phyloP scores from a whole-genome alignment of 1,140 invertebrate genomes.

The Homarus americanus region DNA sequence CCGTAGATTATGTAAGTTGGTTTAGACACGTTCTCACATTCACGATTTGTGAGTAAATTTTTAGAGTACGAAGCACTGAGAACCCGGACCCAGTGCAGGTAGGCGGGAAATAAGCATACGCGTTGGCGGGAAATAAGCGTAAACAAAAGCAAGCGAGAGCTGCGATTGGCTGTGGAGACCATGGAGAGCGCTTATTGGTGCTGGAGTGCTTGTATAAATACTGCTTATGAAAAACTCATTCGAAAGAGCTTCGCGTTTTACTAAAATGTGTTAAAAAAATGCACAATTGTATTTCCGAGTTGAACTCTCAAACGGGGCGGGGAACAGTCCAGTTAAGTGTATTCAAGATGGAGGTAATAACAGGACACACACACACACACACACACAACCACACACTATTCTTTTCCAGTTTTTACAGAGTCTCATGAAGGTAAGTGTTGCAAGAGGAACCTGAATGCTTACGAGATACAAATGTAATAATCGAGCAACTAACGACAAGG shows the following conservation, averaged over 20 bases:
- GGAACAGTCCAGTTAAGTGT: neutral
- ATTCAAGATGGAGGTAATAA: neutral
- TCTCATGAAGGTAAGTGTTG: neutral
- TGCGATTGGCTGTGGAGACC: neutral
- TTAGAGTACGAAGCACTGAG: too few species aligned
- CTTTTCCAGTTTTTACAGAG: neutral
- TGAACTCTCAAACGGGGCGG: too few species aligned
- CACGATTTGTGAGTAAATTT: too few species aligned
- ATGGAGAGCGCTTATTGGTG: neutral
- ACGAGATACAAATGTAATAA: neutral
- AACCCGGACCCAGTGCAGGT: too few species aligned
- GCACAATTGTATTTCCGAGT: too few species aligned
- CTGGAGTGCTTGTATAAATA: neutral
- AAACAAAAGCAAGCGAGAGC: neutral
- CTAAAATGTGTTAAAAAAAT: neutral
- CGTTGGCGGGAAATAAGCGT: neutral
- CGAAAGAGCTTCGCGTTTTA: neutral
- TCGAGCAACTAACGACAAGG: neutral
- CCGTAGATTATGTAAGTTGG: too few species aligned
- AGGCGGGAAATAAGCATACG: neutral
- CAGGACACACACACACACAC: too few species aligned
- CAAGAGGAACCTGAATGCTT: neutral
- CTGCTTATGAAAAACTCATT: neutral
- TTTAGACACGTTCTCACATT: too few species aligned
- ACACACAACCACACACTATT: too few species aligned